Base-by-base conservation (phyloP, 2,113 vertebrate species). In the Poeciliopsis occidentalis region DNA sequence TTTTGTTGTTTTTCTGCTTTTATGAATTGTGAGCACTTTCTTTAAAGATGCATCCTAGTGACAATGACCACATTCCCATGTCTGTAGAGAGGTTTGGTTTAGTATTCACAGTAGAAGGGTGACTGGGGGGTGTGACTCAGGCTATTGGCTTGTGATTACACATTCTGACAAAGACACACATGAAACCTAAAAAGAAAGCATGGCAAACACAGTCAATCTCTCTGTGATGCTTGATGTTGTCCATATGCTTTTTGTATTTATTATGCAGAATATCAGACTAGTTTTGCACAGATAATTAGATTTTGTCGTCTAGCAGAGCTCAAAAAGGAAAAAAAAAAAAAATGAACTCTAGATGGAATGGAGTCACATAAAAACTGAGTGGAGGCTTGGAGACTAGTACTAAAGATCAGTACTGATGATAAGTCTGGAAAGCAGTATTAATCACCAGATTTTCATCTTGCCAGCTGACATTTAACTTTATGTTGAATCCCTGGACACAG, bases 41-140 rank as follows among this genome's bases (percentile, higher is more conserved):
- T 78, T 39, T 65, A 63, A 5, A 66, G 44, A 29, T 80, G 67
- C 62, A 60, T 73, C 80, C 65, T 70, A 34, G 79, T 85, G 84
- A 87, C 84, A 81, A 31, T 82, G 85, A 78, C 75, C 85, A 63
- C 83, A 82, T 86, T 85, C 79, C 82, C 60, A 12, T 65, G 78
- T 86, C 81, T 88, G 60, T 75, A 86, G 70, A 78, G 70, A 70
- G 22, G 81, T 66, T 64, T 57, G 74, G 65, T 76, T 60, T 61
- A 75, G 78, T 82, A 84, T 71, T 83, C 69, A 68, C 57, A 83
- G 67, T 32, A 44, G 75, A 84, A 78, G 83, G 70, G 80, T 80
- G 74, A 65, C 30, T 65, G 29, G 44, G 63, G 15, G n/a, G 63
- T 65, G 62, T 89, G 88, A 92, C 83, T 92, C 89, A 92, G 60